Base-by-base conservation (phyloP, 2,888 invertebrate genomes). In the Noctuana brunneofusca region DNA sequence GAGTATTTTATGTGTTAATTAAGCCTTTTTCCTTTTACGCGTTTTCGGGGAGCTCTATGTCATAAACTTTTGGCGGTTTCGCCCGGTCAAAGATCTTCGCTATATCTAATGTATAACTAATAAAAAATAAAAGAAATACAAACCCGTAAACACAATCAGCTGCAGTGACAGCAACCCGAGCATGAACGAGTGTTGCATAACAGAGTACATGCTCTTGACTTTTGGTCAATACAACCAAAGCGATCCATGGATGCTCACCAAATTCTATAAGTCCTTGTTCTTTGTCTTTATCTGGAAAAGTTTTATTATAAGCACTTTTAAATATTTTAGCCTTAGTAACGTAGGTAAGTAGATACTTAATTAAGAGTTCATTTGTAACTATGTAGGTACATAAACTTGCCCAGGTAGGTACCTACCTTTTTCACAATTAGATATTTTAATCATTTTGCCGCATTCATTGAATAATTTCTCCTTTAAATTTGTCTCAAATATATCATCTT, bases 181-280 rank as follows among this genome's bases (percentile, higher is more conserved):
- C 83, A 66, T 90, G 89, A 1, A 91, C 72, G 1, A 91, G 74
- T 0, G 90, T 86, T 0, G 84, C 87, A 63, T 89, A 89, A 60
- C 90, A 91, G 1, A 88, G 70, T 12, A 88, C 76, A 43, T 74
- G 79, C 46, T 82, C 80, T n/a, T 73, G 80, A 38, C 74, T 77
- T 54, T 72, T 80, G 0, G 84, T 80, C 1, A 79, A 75, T 5
- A 86, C 84, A 2, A 86, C 81, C 1, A 91, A 64, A 0, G 77
- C 78, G 14, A 89, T 66, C 89, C 89, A 91, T 1, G 90, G 90
- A 64, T 87, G 84, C 4, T 83, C 76, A 0, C 82, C 83, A 14
- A 69, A 76, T 54, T 71, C 69, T 4, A 82, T 72, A 4, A 79
- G 76, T 5, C 80, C 81, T 3, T 73, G 69, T 53, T 79, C 75